phyloP scores from a whole-genome alignment of 2,888 invertebrate genomes.

The Lepidocyrtinus sp. region DNA sequence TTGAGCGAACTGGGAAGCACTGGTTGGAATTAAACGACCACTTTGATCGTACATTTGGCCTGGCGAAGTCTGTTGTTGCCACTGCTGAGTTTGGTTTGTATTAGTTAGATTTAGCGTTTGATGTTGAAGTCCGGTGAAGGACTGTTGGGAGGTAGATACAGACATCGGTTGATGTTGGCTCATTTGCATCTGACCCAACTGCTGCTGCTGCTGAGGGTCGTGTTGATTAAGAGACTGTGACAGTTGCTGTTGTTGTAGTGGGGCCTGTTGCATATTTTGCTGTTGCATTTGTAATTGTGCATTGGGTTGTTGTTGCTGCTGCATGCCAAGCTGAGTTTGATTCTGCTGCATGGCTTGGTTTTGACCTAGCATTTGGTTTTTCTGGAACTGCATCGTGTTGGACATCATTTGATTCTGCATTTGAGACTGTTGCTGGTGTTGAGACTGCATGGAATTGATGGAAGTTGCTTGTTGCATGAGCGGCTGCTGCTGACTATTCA shows the following conservation, averaged over 20 bases:
- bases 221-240: neutral
- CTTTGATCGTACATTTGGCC: slow-evolving; percentile 60
- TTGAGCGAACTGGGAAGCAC: slow-evolving; percentile 57
- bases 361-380: slow-evolving; percentile 31
- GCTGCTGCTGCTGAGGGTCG: slow-evolving; percentile 45
- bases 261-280: slow-evolving; percentile 1
- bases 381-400: slow-evolving; percentile 47
- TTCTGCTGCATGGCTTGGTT: neutral
- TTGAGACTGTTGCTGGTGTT: slow-evolving; percentile 37
- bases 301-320: slow-evolving; percentile 44
- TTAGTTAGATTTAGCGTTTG: slow-evolving; percentile 31
- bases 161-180: slow-evolving; percentile 44
- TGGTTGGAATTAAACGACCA: slow-evolving; percentile 55
- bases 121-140: slow-evolving; percentile 30
- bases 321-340: slow-evolving; percentile 26
- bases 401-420: slow-evolving; percentile 50
- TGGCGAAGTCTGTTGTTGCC: slow-evolving; percentile 40
- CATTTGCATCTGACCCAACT: slow-evolving; percentile 72
- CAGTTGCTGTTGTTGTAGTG: slow-evolving; percentile 57
- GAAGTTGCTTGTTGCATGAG: slow-evolving; percentile 27
- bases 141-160: slow-evolving; percentile 32
- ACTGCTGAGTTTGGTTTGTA: slow-evolving; percentile 41
- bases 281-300: slow-evolving; percentile 59
- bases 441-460: slow-evolving; percentile 20
- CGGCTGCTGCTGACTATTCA: slow-evolving; percentile 27